phyloP scores from a whole-genome alignment of 2,113 vertebrate species.

The Tragelaphus imberbis region DNA sequence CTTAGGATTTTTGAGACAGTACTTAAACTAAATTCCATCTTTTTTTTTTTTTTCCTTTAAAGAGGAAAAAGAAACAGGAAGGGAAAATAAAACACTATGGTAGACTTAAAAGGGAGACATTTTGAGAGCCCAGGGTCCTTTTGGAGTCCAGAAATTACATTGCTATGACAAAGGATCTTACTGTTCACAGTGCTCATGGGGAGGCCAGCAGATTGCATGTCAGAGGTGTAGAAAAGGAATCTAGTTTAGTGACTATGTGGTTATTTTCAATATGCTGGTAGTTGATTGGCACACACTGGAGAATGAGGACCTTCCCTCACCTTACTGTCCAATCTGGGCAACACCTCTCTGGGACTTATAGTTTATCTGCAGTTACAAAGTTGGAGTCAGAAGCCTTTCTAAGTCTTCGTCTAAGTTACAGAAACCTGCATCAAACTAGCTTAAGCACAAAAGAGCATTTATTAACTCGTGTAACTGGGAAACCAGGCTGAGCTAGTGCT shows the following conservation, averaged over 20 bases:
- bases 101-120: background rate
- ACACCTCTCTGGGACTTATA: background rate
- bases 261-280: background rate
- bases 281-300: background rate
- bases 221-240: background rate
- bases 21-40: background rate
- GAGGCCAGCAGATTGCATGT: background rate
- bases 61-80: background rate
- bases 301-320: background rate
- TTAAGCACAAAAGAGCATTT: background rate
- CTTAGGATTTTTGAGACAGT: background rate
- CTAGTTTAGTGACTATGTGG: background rate
- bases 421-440: background rate
- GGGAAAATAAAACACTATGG: background rate
- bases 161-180: no score
- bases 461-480: background rate
- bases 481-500: background rate
- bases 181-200: background rate
- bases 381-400: background rate
- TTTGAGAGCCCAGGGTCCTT: background rate
- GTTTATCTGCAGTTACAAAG: background rate
- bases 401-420: background rate
- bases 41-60: background rate
- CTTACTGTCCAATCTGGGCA: background rate
- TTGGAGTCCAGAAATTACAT: background rate